These are phyloP conservation scores for Meloidogyne floridensis DNA, from an alignment of 1,140 invertebrate genomes.

Conservation along the genomic window DNA sequence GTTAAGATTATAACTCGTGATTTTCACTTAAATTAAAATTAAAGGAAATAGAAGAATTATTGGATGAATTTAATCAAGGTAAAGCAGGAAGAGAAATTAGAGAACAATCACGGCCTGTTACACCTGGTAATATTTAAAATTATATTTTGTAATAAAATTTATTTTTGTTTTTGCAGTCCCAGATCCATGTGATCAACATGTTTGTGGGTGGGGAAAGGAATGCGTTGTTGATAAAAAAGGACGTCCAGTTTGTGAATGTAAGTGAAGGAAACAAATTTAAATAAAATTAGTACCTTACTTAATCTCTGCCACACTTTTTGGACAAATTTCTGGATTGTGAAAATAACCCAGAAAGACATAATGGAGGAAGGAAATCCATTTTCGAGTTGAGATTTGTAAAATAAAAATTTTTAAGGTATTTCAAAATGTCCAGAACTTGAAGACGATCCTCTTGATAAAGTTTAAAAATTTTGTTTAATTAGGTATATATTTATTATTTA, in stretches of 20 bases:
- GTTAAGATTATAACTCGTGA: neutral
- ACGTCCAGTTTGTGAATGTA: conserved; percentile 80
- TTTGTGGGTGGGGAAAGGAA: conserved; percentile 84
- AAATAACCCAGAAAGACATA: too few species aligned
- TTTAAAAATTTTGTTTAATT: neutral
- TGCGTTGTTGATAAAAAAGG: conserved; percentile 76
- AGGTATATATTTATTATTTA: neutral
- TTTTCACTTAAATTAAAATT: neutral
- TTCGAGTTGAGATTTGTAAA: too few species aligned
- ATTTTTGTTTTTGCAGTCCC: neutral
- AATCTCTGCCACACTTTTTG: too few species aligned
- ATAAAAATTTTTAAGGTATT: conserved; percentile 68
- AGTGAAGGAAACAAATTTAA: neutral
- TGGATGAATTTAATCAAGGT: conserved; percentile 54
- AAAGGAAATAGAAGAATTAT: conserved; percentile 41
- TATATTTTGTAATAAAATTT: neutral
- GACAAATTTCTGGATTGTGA: too few species aligned
- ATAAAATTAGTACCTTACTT: too few species aligned
- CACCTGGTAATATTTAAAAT: neutral
- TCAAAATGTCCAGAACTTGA: conserved; percentile 74
- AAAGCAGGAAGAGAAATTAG: conserved; percentile 23
- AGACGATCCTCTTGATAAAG: conserved; percentile 62
- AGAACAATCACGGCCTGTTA: conserved; percentile 36
- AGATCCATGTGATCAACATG: conserved; percentile 80
- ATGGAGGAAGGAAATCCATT: too few species aligned